phyloP scores from a whole-genome alignment of 2,113 vertebrate genomes.

The Clarias magur region DNA sequence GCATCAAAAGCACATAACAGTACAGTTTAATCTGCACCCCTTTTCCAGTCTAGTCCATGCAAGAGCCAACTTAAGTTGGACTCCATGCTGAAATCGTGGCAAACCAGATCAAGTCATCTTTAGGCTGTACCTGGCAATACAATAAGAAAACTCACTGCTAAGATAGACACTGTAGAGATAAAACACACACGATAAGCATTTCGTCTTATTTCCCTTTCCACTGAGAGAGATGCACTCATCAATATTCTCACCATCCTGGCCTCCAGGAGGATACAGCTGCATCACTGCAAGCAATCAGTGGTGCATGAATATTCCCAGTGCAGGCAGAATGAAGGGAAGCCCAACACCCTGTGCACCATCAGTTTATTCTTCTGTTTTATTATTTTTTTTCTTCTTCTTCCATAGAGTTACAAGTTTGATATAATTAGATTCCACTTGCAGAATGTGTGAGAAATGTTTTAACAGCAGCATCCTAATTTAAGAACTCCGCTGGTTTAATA shows the following conservation, averaged over 20 bases:
- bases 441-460: background rate
- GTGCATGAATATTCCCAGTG: slow-evolving; percentile 14
- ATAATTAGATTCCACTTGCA: background rate
- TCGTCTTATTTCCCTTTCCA: background rate
- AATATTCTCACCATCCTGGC: background rate
- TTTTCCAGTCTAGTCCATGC: background rate
- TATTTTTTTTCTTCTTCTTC: background rate
- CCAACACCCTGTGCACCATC: background rate
- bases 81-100: background rate
- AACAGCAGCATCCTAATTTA: background rate
- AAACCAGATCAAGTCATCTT: background rate
- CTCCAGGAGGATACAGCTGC: background rate
- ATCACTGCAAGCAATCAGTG: background rate
- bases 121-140: background rate
- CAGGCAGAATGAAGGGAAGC: background rate
- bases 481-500: background rate
- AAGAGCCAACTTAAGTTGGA: background rate
- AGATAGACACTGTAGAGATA: background rate
- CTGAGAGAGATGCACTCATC: background rate
- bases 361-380: background rate
- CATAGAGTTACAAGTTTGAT: background rate
- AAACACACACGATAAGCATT: background rate
- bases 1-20: background rate
- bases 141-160: background rate
- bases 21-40: background rate